Base-by-base conservation (phyloP, 2,888 invertebrate species). In the Mylabris sibirica region DNA sequence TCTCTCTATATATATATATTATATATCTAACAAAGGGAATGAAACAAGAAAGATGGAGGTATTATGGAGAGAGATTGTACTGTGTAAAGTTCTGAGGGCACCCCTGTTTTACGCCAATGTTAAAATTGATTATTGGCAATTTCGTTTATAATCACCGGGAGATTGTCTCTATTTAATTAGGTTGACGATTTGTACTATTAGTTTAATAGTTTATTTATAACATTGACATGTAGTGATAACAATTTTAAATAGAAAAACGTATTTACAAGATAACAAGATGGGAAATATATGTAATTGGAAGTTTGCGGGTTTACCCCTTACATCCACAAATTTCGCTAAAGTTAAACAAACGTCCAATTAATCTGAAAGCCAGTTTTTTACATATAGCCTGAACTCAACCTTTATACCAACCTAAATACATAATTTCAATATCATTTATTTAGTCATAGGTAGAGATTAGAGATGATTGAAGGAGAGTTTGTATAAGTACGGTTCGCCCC, bases 41-140 rank as follows among this genome's bases (percentile, higher is more conserved):
- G 20, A 20, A 49, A 49, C 2, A 20, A 49, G 20, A 49, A 49
- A 20, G 49, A 49, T 22, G 12, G 49, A 20, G 41, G 17, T 0
- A 44, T 17, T 4, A n/a, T 14, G 68, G 71, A 72, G 64, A 67
- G 66, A 72, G 72, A 71, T 72, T 67, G 68, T 57, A 61, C 69
- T 30, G 22, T 60, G 71, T 71, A 72, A 73, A 70, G 65, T 70
- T 68, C 9, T 8, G 44, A 12, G 44, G 44, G 66, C 41, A 69
- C 69, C 69, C 71, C 69, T 72, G 74, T 72, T 75, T 74, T 74
- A 75, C 72, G 71, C 72, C 63, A 71, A 69, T 68, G 63, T 68
- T 61, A 67, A 69, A 75, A 74, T 74, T 74, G 75, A 74, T 75
- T 75, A 74, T 74, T 70, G 68, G 66, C 70, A 67, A 68, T 72